Evolutionary conservation across 2,113 vertebrate species (phyloP), one percentile per base, ranked within the genome.

Genomic region (Syngnathus scovelli): DNA sequence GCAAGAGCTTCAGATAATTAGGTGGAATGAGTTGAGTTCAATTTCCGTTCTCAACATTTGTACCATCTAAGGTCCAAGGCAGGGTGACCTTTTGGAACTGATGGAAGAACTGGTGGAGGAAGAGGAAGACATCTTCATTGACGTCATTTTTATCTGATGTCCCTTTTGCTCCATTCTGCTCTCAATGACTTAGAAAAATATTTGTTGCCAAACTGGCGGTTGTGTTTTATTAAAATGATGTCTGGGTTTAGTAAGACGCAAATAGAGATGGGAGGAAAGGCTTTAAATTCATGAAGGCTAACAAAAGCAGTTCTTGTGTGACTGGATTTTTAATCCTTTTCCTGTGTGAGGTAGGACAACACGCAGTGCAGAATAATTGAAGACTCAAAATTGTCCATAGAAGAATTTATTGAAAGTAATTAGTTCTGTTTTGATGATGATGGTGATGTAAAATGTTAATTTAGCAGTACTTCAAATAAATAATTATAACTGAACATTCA

Each of bases 11-110:
- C 16, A 49, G 16, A 19, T 49, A 46, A 41, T 46, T 46, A 41
- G 41, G 41, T 46, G 44, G 13, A 13, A 1, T 13, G 44, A 46
- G 44, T 13, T 46, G 44, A 46, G 41, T 8, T 41, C 8, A 41
- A 46, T 46, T 13, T 1, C 3, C 44, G 4, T 46, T 3, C 11
- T 46, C 12, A 23, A 33, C 6, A 59, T 16, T 61, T 16, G 69
- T 76, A 85, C 85, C 86, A 13, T 88, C 79, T 15, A 68, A 38
- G 18, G 11, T 74, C 63, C 43, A 86, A 4, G 72, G 70, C 68
- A 73, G 75, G 49, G 78, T 81, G 61, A 85, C 70, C 60, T 83
- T 85, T 19, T 70, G 69, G 76, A 78, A 8, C 61, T 72, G 54
- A 63, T 70, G 68, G 73, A 79, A 48, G 74, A 74, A 56, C 67